Conservation (phyloP, 2,113 vertebrate genomes). For the Chunga burmeisteri region DNA sequence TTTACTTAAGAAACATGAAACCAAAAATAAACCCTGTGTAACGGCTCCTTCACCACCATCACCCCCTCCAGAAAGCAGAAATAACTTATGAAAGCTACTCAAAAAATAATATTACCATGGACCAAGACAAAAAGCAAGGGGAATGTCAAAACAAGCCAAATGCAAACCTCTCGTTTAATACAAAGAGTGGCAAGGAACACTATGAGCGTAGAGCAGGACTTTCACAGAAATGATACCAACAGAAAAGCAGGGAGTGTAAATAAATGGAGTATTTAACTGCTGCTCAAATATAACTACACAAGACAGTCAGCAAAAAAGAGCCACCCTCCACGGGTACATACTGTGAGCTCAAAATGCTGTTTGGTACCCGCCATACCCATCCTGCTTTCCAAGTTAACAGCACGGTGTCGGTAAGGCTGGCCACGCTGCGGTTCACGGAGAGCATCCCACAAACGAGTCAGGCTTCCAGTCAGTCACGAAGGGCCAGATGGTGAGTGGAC, state of each 20-base stretch:
- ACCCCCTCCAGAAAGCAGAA: background rate
- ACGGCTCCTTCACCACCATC: background rate
- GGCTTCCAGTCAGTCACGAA: background rate
- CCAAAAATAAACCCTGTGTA: constrained; percentile 10
- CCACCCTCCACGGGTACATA: fast-evolving
- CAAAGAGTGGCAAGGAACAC: background rate
- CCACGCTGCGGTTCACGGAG: background rate
- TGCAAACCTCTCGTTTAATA: background rate
- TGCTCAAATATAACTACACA: background rate
- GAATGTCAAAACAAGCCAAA: constrained; percentile 22
- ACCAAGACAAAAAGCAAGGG: background rate
- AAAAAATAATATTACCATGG: background rate
- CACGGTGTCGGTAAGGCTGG: background rate
- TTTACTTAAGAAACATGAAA: constrained; percentile 23
- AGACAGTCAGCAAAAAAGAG: background rate
- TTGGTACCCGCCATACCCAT: background rate
- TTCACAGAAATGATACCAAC: background rate
- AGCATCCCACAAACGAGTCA: background rate
- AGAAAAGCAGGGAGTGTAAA: background rate
- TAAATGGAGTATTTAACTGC: background rate
- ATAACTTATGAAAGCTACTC: background rate
- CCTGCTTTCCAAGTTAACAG: background rate
- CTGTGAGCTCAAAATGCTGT: background rate
- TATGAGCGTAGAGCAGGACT: background rate
- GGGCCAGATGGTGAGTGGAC: constrained; percentile 43